phyloP scores from a whole-genome alignment of 2,113 vertebrate genomes.

The Dendropsophus ebraccatus region DNA sequence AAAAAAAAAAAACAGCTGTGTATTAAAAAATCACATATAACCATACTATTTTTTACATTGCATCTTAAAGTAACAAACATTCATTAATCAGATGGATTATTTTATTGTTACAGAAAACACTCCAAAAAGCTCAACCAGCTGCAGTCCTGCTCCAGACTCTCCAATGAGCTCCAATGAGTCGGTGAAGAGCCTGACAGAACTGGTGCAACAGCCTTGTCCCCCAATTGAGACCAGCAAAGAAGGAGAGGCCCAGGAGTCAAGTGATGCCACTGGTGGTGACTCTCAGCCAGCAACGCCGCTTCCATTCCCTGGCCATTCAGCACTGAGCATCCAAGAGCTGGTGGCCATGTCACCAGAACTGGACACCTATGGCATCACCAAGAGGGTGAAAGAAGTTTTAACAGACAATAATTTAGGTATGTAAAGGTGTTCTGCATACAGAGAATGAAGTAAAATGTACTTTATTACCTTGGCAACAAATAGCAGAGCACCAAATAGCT shows the following conservation, averaged over 20 bases:
- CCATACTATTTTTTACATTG: not conserved
- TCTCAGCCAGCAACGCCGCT: slow-evolving; percentile 83
- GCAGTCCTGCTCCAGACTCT: slow-evolving; percentile 93
- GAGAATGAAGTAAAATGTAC: not conserved
- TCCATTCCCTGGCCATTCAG: slow-evolving; percentile 83
- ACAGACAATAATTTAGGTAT: slow-evolving; percentile 96
- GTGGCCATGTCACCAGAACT: slow-evolving; percentile 93
- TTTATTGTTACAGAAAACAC: slow-evolving; percentile 83
- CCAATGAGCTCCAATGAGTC: slow-evolving; percentile 94
- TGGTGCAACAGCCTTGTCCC: slow-evolving; percentile 83
- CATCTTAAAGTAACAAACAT: not conserved
- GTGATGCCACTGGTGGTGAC: slow-evolving; percentile 77
- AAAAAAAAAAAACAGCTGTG: not conserved
- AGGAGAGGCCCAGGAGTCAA: slow-evolving; percentile 73
- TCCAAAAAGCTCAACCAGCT: slow-evolving; percentile 94
- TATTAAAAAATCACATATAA: not conserved
- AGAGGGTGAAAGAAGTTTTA: slow-evolving; percentile 96
- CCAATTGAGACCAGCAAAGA: slow-evolving; percentile 82
- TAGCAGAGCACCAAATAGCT: not conserved
- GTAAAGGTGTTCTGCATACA: not conserved
- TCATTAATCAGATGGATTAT: slow-evolving; percentile 12
- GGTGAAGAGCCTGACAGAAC: slow-evolving; percentile 84
- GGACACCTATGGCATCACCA: slow-evolving; percentile 94
- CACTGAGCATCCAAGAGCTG: slow-evolving; percentile 91
- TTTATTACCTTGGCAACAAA: not conserved